These are phyloP conservation scores for Melinopterus prodromus DNA, from an alignment of 2,888 invertebrate genomes.

Conservation along the genomic window DNA sequence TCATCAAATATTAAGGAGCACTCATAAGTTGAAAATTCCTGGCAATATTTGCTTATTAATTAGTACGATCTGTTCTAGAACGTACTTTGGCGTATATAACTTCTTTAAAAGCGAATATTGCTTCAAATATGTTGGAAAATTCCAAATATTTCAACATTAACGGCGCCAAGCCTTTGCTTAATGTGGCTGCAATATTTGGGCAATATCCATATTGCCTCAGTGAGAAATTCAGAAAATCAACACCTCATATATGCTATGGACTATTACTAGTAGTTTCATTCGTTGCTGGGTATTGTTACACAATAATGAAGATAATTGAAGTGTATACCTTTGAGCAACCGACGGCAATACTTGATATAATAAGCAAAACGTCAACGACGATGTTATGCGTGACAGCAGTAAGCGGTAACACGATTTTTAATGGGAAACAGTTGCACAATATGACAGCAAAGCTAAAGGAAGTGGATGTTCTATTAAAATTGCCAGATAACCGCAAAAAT, in stretches of 20 bases:
- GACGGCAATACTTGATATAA: not conserved
- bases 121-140: not conserved
- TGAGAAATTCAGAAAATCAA: not conserved
- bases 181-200: not conserved
- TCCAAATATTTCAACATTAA: not conserved
- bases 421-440: conserved; percentile 4
- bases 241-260: not conserved
- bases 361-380: not conserved
- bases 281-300: not conserved
- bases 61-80: not conserved
- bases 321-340: not conserved
- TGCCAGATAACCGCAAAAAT: not conserved
- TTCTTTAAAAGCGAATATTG: too few species aligned
- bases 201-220: not conserved
- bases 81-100: not conserved
- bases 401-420: not conserved
- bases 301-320: not conserved
- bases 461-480: conserved; percentile 10
- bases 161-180: not conserved
- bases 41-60: not conserved
- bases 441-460: conserved; percentile 5
- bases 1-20: not conserved
- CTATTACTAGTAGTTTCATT: not conserved
- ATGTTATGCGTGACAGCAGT: not conserved
- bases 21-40: not conserved